phyloP scores from a whole-genome alignment of 2,888 invertebrate genomes.

The Malthinus seriepunctatus region DNA sequence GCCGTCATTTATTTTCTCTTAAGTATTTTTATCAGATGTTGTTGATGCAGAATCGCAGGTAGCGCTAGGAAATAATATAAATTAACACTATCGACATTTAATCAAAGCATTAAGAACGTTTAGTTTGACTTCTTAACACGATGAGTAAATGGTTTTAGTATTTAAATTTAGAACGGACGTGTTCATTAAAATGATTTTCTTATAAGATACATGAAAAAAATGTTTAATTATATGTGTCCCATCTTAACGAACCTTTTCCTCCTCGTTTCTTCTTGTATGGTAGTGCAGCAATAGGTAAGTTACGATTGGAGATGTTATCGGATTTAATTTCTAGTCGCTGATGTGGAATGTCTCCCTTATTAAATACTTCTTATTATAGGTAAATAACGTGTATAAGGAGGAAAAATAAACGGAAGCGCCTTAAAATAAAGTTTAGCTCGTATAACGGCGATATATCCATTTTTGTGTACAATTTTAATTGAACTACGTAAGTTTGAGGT shows the following conservation, averaged over 20 bases:
- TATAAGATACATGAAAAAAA: conserved; percentile 24
- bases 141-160: conserved; percentile 29
- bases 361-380: conserved; percentile 8
- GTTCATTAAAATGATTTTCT: conserved; percentile 31
- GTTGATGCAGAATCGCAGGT: conserved; percentile 28
- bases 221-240: conserved; percentile 20
- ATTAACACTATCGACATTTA: conserved; percentile 28
- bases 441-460: too few relatives aligned
- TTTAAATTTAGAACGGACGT: conserved; percentile 30
- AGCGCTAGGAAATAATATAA: conserved; percentile 30
- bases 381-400: background rate
- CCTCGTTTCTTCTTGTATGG: background rate
- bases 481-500: too few relatives aligned
- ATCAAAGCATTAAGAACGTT: conserved; percentile 31
- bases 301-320: conserved; percentile 19
- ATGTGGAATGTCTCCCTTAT: conserved; percentile 1
- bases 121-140: conserved; percentile 31
- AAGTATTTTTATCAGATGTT: conserved; percentile 34
- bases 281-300: conserved; percentile 9
- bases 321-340: conserved; percentile 9
- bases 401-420: background rate
- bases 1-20: conserved; percentile 32
- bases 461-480: too few relatives aligned
- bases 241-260: conserved; percentile 14
- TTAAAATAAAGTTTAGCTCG: too few relatives aligned